These are phyloP conservation scores for Aphidius ervi DNA, from an alignment of 1,140 invertebrate species.

Conservation along the genomic window DNA sequence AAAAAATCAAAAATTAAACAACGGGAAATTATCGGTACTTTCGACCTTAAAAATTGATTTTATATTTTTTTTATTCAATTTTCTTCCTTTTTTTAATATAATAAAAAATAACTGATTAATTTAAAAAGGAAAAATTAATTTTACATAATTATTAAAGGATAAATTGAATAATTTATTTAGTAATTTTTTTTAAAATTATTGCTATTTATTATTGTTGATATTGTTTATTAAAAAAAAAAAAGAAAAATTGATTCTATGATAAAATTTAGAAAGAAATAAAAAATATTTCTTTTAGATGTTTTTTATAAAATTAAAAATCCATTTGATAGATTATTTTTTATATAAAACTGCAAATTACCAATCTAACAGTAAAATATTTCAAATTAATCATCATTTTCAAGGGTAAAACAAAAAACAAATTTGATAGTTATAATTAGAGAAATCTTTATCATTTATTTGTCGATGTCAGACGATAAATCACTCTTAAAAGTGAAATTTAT, in stretches of 20 bases:
- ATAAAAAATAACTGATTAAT: background rate
- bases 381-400: background rate
- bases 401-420: background rate
- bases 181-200: too few relatives aligned
- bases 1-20: too few relatives aligned
- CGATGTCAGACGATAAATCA: conserved; percentile 27
- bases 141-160: background rate
- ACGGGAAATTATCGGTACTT: too few relatives aligned
- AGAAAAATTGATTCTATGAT: too few relatives aligned
- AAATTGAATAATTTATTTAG: too few relatives aligned
- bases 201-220: too few relatives aligned
- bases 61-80: too few relatives aligned
- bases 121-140: too few relatives aligned
- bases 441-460: conserved; percentile 31
- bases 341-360: background rate
- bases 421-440: conserved; percentile 29
- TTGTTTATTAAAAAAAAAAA: too few relatives aligned
- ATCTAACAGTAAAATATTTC: background rate
- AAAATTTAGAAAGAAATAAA: too few relatives aligned
- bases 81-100: background rate
- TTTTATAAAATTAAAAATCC: background rate
- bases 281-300: background rate
- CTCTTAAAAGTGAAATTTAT: conserved; percentile 22
- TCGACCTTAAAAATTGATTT: too few relatives aligned
- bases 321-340: background rate